A percentile compares a stretch with the other conserved stretches of the same genome.
These are phyloP conservation scores for Phrynosoma blainvillii DNA, from an alignment of 2,113 vertebrate species.

Conservation along the genomic window DNA sequence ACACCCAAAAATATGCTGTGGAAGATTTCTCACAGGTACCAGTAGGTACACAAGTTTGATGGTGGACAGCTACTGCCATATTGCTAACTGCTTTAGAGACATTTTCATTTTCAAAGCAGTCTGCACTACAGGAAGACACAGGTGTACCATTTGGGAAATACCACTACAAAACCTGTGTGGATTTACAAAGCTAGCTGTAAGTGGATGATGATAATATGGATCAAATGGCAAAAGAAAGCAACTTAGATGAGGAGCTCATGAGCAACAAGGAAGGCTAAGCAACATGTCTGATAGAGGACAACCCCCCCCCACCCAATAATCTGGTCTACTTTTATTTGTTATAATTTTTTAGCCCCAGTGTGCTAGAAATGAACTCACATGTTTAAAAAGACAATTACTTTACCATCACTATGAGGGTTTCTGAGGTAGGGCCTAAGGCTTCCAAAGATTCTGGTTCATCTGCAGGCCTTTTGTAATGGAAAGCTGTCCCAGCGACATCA, in stretches of 20 bases:
- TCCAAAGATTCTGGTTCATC: constrained; percentile 94
- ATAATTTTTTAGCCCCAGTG: background rate
- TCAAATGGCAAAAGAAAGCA: background rate
- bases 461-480: constrained; percentile 94
- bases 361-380: background rate
- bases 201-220: background rate
- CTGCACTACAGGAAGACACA: background rate
- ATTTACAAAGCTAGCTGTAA: background rate
- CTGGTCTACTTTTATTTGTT: background rate
- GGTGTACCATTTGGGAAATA: background rate
- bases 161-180: background rate
- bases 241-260: background rate
- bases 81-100: background rate
- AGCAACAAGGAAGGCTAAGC: background rate
- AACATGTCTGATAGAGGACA: background rate
- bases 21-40: no score
- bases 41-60: no score
- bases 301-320: background rate
- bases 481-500: constrained; percentile 93
- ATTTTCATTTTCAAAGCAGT: background rate
- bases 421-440: constrained; percentile 91
- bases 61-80: rapidly evolving
- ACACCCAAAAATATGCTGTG: no score
- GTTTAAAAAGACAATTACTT: constrained; percentile 46
- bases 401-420: constrained; percentile 97